phyloP scores from a whole-genome alignment of 2,888 invertebrate genomes.

The Tetrapedia diversipes region DNA sequence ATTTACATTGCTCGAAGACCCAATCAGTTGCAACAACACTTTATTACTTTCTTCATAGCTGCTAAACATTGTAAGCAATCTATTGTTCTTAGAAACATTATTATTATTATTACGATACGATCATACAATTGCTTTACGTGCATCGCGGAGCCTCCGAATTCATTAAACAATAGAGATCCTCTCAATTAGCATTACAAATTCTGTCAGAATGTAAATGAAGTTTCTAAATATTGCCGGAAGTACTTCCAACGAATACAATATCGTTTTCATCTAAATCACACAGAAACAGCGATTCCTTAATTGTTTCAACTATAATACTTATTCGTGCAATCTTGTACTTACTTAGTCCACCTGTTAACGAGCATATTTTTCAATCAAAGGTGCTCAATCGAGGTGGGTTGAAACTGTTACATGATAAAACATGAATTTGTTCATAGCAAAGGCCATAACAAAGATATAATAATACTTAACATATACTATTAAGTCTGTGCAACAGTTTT shows the following conservation, averaged over 20 bases:
- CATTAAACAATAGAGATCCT: slow-evolving; percentile 8
- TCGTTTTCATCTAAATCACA: neutral
- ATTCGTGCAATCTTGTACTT: neutral
- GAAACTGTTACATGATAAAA: neutral
- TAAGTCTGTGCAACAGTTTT: too few species aligned
- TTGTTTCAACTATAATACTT: neutral
- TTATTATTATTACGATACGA: slow-evolving; percentile 10
- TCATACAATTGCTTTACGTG: slow-evolving; percentile 7
- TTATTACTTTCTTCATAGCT: neutral
- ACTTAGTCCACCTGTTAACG: neutral
- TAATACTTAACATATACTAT: too few species aligned
- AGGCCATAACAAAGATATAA: too few species aligned
- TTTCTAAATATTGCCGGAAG: neutral
- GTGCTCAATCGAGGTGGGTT: neutral
- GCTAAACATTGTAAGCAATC: neutral
- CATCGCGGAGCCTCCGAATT: neutral
- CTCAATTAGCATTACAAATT: slow-evolving; percentile 8
- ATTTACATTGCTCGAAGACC: neutral
- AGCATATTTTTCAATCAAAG: neutral
- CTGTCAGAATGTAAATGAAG: neutral
- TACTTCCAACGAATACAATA: neutral
- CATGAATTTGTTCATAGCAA: neutral
- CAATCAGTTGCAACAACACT: neutral
- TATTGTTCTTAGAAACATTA: neutral
- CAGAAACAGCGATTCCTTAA: neutral